These are phyloP conservation scores for Trichopoda pennipes DNA, from an alignment of 2,888 invertebrate species.

Conservation along the genomic window DNA sequence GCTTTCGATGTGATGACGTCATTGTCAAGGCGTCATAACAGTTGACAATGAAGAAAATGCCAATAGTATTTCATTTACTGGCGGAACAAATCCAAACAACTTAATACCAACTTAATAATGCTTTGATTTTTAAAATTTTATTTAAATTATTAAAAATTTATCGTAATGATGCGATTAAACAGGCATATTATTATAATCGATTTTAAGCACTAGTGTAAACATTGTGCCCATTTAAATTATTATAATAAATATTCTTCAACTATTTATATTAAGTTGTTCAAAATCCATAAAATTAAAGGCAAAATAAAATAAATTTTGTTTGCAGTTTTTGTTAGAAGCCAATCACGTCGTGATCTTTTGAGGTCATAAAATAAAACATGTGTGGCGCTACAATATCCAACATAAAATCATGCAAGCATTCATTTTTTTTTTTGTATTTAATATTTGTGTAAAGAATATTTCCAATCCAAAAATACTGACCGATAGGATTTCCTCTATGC, in stretches of 20 bases:
- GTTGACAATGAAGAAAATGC: too few relatives aligned
- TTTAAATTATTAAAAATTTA: too few relatives aligned
- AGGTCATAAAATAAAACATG: constrained; percentile 66
- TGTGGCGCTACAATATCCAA: constrained; percentile 62
- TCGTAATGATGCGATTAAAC: too few relatives aligned
- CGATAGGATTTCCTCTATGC: constrained; percentile 34
- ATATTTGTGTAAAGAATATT: constrained; percentile 25
- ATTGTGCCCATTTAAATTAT: background rate
- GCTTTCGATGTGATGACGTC: too few relatives aligned
- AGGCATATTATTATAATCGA: background rate
- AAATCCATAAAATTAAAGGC: constrained; percentile 45
- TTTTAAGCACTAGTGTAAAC: background rate
- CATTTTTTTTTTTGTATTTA: constrained; percentile 21
- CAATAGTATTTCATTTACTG: too few relatives aligned
- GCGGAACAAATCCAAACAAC: too few relatives aligned
- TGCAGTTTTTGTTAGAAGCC: constrained; percentile 61
- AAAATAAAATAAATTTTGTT: constrained; percentile 8
- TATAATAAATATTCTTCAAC: constrained; percentile 4
- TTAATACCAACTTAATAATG: too few relatives aligned
- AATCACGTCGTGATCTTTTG: constrained; percentile 70
- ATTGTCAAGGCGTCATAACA: too few relatives aligned
- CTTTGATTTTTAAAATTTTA: too few relatives aligned
- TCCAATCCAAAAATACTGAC: constrained; percentile 61
- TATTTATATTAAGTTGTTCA: constrained; percentile 60
- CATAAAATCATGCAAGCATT: constrained; percentile 4